Base-by-base conservation (phyloP, 2,888 invertebrate genomes). In the Unio pictorum region DNA sequence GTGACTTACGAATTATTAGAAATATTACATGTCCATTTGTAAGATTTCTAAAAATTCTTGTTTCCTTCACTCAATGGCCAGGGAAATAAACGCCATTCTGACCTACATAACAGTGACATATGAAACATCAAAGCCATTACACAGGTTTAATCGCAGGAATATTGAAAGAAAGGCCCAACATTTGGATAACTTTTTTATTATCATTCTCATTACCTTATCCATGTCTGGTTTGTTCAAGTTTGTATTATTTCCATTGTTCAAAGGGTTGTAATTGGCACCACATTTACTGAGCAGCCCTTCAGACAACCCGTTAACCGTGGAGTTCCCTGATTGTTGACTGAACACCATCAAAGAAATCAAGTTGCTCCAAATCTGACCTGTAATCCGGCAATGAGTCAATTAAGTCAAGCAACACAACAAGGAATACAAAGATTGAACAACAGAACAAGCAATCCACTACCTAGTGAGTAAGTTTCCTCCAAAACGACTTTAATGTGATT, bases 331-430 rank as follows among this genome's bases (percentile, higher is more conserved):
- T 4, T 68, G 69, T n/a, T 57, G 62, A 23, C 75, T 70, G 66
- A 87, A 83, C 4, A 87, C 73, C 28, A 76, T 67, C 0, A 85
- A 86, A 3, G 88, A 87, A 18, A 88, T 86, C 76, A 98, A 93
- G 91, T 98, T 98, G 88, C 98, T 98, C 95, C 97, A 96, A 63
- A 80, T 77, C 61, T 79, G 97, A 79, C 97, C 96, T 58, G 96
- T 17, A 72, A 64, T 3, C 28, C n/a, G n/a, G n/a, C n/a, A n/a
- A n/a, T n/a, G n/a, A 28, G 28, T 28, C 28, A 28, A 28, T 28
- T 3, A 28, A n/a, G 28, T 28, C 28, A 28, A 28, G 3, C 3
- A 28, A 28, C 3, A 28, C 28, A 28, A 3, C 3, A 28, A 28
- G 1, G 28, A 28, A 28, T 28, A 28, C n/a, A n/a, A n/a, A n/a